phyloP scores from a whole-genome alignment of 2,888 invertebrate genomes.

The Cancer borealis region DNA sequence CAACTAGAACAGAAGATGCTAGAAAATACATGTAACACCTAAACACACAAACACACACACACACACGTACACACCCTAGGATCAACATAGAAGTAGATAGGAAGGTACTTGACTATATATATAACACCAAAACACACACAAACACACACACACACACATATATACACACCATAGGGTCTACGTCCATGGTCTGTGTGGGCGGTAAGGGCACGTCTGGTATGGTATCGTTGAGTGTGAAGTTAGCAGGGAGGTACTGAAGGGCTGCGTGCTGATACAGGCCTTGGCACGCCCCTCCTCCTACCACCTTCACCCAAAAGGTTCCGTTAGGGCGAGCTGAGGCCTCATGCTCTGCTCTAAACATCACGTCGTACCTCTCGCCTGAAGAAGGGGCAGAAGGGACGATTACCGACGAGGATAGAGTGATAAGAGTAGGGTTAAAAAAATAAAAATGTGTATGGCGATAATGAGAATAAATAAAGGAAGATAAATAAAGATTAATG shows the following conservation, averaged over 20 bases:
- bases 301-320: conserved; percentile 79
- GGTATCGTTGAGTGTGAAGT: conserved; percentile 33
- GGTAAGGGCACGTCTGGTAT: background rate
- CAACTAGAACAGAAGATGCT: no score
- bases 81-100: background rate
- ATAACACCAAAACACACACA: conserved; percentile 11
- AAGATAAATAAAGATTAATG: no score
- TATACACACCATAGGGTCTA: background rate
- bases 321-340: conserved; percentile 79
- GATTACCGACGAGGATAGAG: background rate
- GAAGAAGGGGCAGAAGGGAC: conserved; percentile 4
- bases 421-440: no score
- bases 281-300: conserved; percentile 79
- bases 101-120: no score
- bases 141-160: background rate
- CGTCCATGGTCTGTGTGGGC: background rate
- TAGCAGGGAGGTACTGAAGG: conserved; percentile 67
- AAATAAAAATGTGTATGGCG: no score
- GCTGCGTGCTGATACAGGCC: conserved; percentile 63
- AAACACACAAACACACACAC: no score
- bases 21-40: no score
- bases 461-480: no score
- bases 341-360: conserved; percentile 87
- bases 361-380: conserved; percentile 92
- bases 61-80: background rate